These are phyloP conservation scores for Trisateles emortualis DNA, from an alignment of 2,888 invertebrate genomes.

Conservation along the genomic window DNA sequence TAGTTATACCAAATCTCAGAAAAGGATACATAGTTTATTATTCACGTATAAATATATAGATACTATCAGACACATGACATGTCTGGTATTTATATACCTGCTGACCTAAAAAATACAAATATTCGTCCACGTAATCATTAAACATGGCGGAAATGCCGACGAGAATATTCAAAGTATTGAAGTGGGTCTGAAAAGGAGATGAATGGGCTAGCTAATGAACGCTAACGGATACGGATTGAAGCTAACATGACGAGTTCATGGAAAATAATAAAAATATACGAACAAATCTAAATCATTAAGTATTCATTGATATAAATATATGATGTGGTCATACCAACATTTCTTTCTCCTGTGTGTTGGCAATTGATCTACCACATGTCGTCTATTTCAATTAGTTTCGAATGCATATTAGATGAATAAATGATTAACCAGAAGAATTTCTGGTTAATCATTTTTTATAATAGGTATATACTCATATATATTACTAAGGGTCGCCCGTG, in stretches of 20 bases:
- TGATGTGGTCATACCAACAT: background rate
- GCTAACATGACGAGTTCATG: constrained; percentile 35
- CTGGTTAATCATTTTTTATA: too few relatives aligned
- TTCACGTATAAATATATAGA: too few relatives aligned
- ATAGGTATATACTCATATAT: too few relatives aligned
- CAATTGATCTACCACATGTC: too few relatives aligned
- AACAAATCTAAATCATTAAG: constrained; percentile 21
- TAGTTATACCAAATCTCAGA: too few relatives aligned
- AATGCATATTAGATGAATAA: too few relatives aligned
- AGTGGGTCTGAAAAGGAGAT: constrained; percentile 36
- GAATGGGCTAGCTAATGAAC: constrained; percentile 44
- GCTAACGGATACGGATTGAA: constrained; percentile 36
- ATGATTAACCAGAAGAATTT: too few relatives aligned
- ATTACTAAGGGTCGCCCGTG: too few relatives aligned
- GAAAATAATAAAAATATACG: constrained; percentile 24
- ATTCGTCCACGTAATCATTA: constrained; percentile 30
- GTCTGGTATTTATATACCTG: background rate
- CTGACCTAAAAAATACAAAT: constrained; percentile 18
- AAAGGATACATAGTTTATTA: too few relatives aligned
- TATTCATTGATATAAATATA: constrained; percentile 1
- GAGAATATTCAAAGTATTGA: constrained; percentile 43
- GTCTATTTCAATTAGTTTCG: too few relatives aligned
- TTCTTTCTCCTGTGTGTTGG: too few relatives aligned
- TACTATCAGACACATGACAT: background rate
- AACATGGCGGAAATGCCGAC: constrained; percentile 46